phyloP scores from a whole-genome alignment of 2,113 vertebrate species.

The Petrocephalus zakoni region DNA sequence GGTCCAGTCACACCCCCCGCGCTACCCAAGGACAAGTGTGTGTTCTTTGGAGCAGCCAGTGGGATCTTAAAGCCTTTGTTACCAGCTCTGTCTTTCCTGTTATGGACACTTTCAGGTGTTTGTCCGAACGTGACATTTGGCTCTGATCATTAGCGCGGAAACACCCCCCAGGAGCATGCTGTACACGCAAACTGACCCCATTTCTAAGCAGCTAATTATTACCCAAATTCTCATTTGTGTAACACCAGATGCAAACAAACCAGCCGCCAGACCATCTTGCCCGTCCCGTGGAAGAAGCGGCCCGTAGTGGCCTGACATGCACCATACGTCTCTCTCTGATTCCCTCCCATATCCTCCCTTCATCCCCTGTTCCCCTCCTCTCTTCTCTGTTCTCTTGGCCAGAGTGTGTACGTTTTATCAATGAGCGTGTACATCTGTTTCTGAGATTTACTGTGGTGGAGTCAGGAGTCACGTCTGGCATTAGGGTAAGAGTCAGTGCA shows the following conservation, averaged over 20 bases:
- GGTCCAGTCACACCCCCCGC: neutral
- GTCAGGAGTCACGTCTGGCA: neutral
- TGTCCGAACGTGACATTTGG: neutral
- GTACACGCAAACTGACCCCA: neutral
- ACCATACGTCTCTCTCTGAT: neutral
- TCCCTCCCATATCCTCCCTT: neutral
- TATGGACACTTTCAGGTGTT: neutral
- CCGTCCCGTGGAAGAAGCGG: neutral
- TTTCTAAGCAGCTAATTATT: neutral
- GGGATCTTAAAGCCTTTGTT: neutral
- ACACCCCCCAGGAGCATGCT: neutral
- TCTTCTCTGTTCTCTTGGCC: neutral
- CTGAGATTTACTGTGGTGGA: neutral
- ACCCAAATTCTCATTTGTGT: neutral
- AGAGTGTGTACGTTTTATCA: neutral
- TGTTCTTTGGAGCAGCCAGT: neutral
- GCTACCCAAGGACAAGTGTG: conserved; percentile 9
- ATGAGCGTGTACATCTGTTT: neutral
- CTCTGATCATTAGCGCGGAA: neutral
- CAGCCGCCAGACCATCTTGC: neutral
- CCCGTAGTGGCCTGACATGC: neutral
- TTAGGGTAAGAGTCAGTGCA: neutral
- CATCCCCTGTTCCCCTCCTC: too few species aligned
- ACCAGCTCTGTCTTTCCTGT: neutral
- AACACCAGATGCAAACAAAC: neutral